Percentiles rank a stretch among this genome's conserved stretches.
Conservation (phyloP, 2,113 vertebrate genomes). For the Ondatra zibethicus region DNA sequence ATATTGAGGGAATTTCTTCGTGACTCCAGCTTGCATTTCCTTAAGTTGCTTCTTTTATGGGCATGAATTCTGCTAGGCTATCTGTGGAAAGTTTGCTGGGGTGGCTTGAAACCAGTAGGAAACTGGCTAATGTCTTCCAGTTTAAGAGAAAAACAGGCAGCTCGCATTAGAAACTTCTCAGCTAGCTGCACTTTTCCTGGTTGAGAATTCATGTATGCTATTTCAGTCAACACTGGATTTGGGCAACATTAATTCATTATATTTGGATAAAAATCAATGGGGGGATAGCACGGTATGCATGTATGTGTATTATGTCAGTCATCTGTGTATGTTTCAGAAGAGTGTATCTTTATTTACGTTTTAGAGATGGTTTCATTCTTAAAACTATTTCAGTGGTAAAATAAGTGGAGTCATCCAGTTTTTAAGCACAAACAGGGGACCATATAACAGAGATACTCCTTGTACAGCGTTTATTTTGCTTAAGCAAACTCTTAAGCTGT, state of each 20-base stretch:
- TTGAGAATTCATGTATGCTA: not conserved
- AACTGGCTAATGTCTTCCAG: constrained; percentile 48
- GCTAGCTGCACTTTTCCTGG: constrained; percentile 9
- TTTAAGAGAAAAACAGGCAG: constrained; percentile 64
- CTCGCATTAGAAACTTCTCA: constrained; percentile 66
- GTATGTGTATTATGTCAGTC: constrained; percentile 18
- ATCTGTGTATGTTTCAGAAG: constrained; percentile 56
- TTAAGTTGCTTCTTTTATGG: constrained; percentile 67
- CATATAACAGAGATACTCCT: not conserved
- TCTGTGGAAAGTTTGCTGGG: constrained; percentile 61
- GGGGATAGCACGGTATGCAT: not conserved
- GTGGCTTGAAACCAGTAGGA: constrained; percentile 61
- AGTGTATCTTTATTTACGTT: constrained; percentile 63
- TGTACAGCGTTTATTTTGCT: constrained; percentile 53
- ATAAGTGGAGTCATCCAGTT: constrained; percentile 34
- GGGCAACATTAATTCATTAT: constrained; percentile 70
- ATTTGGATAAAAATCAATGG: constrained; percentile 25
- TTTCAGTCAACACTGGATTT: constrained; percentile 74
- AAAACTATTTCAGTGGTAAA: constrained; percentile 66
- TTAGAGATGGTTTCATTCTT: constrained; percentile 64
- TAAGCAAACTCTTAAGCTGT: constrained; percentile 57
- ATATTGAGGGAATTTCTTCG: constrained; percentile 78
- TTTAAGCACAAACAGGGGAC: constrained; percentile 39
- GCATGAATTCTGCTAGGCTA: constrained; percentile 63
- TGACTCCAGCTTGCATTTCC: constrained; percentile 74